Percentiles rank a stretch among this genome's conserved stretches.
Evolutionary conservation across 2,113 vertebrate genomes (phyloP).

Genomic region (Nestor notabilis): DNA sequence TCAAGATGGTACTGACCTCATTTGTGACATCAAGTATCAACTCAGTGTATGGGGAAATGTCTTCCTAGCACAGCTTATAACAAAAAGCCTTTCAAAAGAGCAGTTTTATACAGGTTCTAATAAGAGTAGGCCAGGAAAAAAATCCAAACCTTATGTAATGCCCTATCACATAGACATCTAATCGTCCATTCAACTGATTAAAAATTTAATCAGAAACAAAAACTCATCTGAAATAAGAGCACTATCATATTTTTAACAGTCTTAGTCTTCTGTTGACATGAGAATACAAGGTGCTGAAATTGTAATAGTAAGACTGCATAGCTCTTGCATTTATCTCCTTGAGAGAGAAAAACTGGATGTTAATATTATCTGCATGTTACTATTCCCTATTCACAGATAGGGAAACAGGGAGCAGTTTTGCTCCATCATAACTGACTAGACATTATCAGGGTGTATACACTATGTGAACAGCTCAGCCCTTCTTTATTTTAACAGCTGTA

Average conservation of each 20-base stretch:
- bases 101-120: neutral
- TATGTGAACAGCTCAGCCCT: neutral
- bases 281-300: neutral
- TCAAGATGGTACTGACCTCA: slow-evolving; percentile 50
- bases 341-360: neutral
- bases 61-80: neutral
- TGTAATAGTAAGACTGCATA: neutral
- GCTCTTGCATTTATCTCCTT: neutral
- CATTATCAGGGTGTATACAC: neutral
- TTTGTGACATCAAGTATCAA: slow-evolving; percentile 26
- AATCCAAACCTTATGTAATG: neutral
- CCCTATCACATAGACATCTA: neutral
- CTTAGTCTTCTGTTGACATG: neutral
- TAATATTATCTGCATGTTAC: neutral
- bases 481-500: neutral
- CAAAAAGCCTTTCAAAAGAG: neutral
- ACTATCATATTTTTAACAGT: neutral
- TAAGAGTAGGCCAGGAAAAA: neutral
- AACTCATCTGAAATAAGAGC: neutral
- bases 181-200: neutral
- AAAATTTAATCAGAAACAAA: neutral
- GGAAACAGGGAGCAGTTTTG: neutral
- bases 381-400: neutral
- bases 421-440: neutral
- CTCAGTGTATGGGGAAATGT: neutral